Percentiles rank a stretch among this genome's conserved stretches.
Evolutionary conservation across 2,888 invertebrate species (phyloP).

Genomic region (Drosophila longiperda): DNA sequence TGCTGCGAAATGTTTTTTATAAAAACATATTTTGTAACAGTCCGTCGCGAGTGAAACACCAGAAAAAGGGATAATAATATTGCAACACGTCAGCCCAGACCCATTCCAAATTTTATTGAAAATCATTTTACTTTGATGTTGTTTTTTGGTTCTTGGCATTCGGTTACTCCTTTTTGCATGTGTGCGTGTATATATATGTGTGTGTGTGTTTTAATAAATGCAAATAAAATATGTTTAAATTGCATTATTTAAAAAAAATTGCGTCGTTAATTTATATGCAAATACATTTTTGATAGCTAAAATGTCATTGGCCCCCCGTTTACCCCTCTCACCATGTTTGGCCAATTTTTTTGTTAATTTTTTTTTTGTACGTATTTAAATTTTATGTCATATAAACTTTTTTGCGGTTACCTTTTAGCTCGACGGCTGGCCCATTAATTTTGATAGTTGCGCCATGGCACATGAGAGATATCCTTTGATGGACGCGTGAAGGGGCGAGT

Average conservation of each 20-base stretch:
- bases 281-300: conserved; percentile 80
- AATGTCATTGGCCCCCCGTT: conserved; percentile 65
- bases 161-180: conserved; percentile 41
- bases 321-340: background rate
- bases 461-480: conserved; percentile 71
- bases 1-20: conserved; percentile 73
- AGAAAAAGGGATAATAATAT: conserved; percentile 66
- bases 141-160: conserved; percentile 43
- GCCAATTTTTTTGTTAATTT: conserved; percentile 2
- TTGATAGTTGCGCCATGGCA: conserved; percentile 72
- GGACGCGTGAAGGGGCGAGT: conserved; percentile 31
- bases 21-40: conserved; percentile 78
- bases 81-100: conserved; percentile 49
- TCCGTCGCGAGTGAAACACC: conserved; percentile 50
- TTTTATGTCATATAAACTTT: conserved; percentile 57
- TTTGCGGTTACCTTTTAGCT: conserved; percentile 44
- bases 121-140: conserved; percentile 74
- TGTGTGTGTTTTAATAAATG: conserved; percentile 68
- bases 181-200: background rate
- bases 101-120: conserved; percentile 61
- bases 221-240: conserved; percentile 80
- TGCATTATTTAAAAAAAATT: conserved; percentile 76
- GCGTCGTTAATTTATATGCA: conserved; percentile 78
- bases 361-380: conserved; percentile 65
- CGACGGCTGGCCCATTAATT: conserved; percentile 69